These are phyloP conservation scores for Bolborhynchus lineola DNA, from an alignment of 2,113 vertebrate genomes.

Conservation along the genomic window DNA sequence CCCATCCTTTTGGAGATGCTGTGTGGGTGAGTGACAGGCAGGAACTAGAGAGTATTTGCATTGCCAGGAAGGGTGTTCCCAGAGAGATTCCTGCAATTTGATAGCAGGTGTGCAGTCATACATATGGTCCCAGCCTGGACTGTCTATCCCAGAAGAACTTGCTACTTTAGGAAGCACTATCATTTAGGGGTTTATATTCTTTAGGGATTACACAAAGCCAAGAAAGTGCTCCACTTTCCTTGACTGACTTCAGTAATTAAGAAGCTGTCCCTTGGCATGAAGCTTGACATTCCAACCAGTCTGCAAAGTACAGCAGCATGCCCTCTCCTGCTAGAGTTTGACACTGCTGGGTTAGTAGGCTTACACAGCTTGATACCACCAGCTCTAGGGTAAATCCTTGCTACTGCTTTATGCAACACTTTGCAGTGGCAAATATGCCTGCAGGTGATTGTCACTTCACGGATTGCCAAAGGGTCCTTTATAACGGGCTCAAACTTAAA, in stretches of 20 bases:
- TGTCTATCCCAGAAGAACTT: neutral
- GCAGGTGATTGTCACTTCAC: neutral
- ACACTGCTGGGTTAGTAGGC: neutral
- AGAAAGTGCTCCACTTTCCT: neutral
- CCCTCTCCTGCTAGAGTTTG: neutral
- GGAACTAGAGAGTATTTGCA: neutral
- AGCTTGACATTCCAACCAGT: neutral
- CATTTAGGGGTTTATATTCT: neutral
- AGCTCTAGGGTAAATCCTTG: neutral
- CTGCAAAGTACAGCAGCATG: neutral
- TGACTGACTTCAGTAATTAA: neutral
- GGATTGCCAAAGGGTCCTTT: neutral
- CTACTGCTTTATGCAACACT: neutral
- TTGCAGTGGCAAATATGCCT: neutral
- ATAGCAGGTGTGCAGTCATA: neutral
- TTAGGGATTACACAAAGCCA: neutral
- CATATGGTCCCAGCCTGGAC: neutral
- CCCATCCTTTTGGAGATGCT: slow-evolving; percentile 1
- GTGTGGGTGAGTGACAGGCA: neutral
- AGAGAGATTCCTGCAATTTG: neutral
- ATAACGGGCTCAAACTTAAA: too few relatives aligned
- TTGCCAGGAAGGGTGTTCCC: slow-evolving; percentile 5
- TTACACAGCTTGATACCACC: neutral
- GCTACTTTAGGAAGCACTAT: neutral
- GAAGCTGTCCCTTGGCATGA: neutral